phyloP scores from a whole-genome alignment of 2,888 invertebrate species.

The Brachyptera putata region DNA sequence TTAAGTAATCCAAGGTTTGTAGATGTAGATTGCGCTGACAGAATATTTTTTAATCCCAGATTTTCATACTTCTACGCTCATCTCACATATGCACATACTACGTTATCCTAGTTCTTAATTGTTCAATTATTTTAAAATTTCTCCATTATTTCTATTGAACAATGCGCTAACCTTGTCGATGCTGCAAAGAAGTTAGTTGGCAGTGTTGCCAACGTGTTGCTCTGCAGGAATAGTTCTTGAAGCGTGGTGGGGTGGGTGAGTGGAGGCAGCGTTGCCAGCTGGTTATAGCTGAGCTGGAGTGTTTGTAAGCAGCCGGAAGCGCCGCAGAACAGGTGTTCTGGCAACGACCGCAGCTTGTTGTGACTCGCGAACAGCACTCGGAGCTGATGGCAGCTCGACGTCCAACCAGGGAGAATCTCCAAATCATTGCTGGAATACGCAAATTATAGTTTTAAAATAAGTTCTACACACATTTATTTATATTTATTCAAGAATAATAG shows the following conservation, averaged over 20 bases:
- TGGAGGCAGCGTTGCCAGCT: conserved; percentile 53
- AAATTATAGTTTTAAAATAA: no score
- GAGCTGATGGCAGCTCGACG: conserved; percentile 66
- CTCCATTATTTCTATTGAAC: no score
- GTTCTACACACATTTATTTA: no score
- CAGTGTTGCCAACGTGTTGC: conserved; percentile 68
- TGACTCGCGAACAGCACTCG: conserved; percentile 70
- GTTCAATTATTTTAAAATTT: no score
- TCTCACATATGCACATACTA: no score
- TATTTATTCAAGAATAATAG: no score
- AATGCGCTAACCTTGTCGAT: conserved; percentile 48
- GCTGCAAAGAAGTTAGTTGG: conserved; percentile 71
- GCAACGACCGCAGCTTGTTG: conserved; percentile 64
- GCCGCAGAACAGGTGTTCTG: conserved; percentile 69
- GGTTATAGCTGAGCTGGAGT: conserved; percentile 73
- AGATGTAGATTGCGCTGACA: no score
- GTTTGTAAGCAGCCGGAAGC: conserved; percentile 65
- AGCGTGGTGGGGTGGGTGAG: conserved; percentile 67
- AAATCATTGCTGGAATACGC: conserved; percentile 67
- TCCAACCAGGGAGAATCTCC: conserved; percentile 70
- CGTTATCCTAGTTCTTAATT: no score
- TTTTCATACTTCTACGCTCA: no score
- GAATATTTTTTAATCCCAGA: no score
- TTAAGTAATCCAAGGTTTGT: no score
- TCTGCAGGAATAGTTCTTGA: conserved; percentile 63